Base-by-base conservation (phyloP, 2,113 vertebrate species). In the Spilogale gracilis region DNA sequence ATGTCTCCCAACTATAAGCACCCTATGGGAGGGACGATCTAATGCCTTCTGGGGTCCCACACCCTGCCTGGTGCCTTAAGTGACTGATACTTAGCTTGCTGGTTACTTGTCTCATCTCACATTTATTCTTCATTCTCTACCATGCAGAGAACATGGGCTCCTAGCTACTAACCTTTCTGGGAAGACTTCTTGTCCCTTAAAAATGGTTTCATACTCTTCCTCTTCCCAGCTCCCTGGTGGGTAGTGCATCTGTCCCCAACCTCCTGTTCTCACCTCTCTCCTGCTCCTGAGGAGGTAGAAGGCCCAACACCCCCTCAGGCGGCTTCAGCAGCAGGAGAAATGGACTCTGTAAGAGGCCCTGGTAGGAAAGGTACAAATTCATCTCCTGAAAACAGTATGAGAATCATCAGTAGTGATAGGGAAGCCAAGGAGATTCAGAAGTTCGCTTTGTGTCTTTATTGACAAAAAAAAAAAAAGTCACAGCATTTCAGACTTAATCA, bases 401-500 rank as follows among this genome's bases (percentile, higher is more conserved):
- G 21, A 5, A n/a, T 6, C 48, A 18, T 0, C 20, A 1, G 5
- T 0, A 13, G 25, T 3, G 85, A 54, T 3, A 38, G 0, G 45
- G 52, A 10, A 3, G 25, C 56, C 20, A 4, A 5, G 30, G 50
- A 56, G 88, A 48, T 23, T 78, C 90, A 27, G 21, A 74, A 54
- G 23, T 65, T 81, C 67, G 14, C 71, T 91, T 97, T 93, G 95
- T 81, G 92, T 97, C 94, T 98, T 99, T 98, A 98, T 96, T 98
- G 97, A 78, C 94, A 58, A 95, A 76, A 97, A 73, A 97, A 94
- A 74, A 9, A 74, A n/a, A n/a, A n/a, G 96, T 98, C 97, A 98
- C 97, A 97, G 98, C 97, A 96, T 98, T 97, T 98, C 97, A 97
- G 95, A 97, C 97, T 97, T 97, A 98, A 97, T 98, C 98, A 98